phyloP scores from a whole-genome alignment of 2,113 vertebrate genomes.

The Sturnus vulgaris region DNA sequence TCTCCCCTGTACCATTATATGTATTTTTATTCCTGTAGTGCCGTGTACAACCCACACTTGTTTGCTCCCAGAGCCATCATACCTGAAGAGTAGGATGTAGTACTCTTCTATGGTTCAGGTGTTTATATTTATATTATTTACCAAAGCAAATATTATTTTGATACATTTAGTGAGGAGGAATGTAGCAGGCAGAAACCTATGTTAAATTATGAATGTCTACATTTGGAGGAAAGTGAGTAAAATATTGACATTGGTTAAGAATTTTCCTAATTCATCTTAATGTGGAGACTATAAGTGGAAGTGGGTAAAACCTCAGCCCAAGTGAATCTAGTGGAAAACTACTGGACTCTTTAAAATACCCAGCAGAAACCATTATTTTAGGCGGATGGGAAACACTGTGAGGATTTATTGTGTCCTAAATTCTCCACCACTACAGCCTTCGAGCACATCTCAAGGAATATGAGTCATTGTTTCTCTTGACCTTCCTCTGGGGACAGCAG shows the following conservation, averaged over 20 bases:
- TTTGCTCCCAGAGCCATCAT: neutral
- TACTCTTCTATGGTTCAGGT: neutral
- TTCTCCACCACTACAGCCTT: neutral
- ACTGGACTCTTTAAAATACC: neutral
- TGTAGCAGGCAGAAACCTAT: neutral
- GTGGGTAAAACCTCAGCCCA: conserved; percentile 3
- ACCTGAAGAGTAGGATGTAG: neutral
- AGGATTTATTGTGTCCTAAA: conserved; percentile 22
- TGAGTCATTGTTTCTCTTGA: conserved; percentile 14
- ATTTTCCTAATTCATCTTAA: neutral
- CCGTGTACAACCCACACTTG: fast-evolving
- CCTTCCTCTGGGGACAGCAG: neutral
- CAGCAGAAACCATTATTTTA: conserved; percentile 23
- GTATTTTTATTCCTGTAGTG: neutral
- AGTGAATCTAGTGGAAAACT: neutral
- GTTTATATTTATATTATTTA: neutral
- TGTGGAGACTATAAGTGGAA: neutral
- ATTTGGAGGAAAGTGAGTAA: neutral
- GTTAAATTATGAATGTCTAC: neutral
- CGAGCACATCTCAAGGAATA: neutral
- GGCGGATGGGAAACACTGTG: neutral
- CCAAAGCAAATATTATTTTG: neutral
- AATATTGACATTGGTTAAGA: neutral
- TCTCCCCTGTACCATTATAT: neutral
- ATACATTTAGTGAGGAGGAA: neutral